A percentile compares a stretch with the other conserved stretches of the same genome.
Evolutionary conservation across 92 coral and sea anemone genomes (phyloP).

Genomic region (Epizoanthus stellaris): DNA sequence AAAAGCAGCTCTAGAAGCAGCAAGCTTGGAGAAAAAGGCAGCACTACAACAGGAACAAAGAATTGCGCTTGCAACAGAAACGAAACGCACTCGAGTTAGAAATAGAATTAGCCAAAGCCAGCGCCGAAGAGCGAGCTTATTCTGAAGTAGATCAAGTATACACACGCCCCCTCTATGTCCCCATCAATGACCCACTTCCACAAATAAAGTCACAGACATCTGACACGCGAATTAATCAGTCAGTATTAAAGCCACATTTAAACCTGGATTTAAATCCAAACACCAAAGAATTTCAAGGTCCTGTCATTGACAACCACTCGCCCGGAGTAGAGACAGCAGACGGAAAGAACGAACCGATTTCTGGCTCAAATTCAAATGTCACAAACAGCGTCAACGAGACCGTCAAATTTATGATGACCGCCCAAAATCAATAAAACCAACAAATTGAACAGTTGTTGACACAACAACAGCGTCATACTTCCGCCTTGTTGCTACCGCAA

Average conservation of each 20-base stretch:
- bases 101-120: conserved; percentile 39
- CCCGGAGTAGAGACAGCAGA: no score
- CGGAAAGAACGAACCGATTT: no score
- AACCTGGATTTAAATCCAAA: no score
- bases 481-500: conserved; percentile 46
- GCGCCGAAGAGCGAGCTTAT: conserved; percentile 47
- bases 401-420: conserved; percentile 10
- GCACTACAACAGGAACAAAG: conserved; percentile 31
- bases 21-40: background rate
- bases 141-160: background rate
- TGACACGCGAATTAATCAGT: no score
- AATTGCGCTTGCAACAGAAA: conserved; percentile 28
- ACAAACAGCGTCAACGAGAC: background rate
- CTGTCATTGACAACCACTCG: no score
- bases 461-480: conserved; percentile 48
- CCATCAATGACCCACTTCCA: background rate
- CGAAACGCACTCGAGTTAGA: background rate
- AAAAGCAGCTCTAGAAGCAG: conserved; percentile 32
- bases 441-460: conserved; percentile 40
- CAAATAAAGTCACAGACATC: background rate
- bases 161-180: background rate
- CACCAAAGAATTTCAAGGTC: no score
- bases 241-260: no score
- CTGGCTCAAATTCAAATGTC: background rate
- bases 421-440: conserved; percentile 2